These are phyloP conservation scores for Podabrus alpinus DNA, from an alignment of 2,888 invertebrate species.

Conservation along the genomic window DNA sequence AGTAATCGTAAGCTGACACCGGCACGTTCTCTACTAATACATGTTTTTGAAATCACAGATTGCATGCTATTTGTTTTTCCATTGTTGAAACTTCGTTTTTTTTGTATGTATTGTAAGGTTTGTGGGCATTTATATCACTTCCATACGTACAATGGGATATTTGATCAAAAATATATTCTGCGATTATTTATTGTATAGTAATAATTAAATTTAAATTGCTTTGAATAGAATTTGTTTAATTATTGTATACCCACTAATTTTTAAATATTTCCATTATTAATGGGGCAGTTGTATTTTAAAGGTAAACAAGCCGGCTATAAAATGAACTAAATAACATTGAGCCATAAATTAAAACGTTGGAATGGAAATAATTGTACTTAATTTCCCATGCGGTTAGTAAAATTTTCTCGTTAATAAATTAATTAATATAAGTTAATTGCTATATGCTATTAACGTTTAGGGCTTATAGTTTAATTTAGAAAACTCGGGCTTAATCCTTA, in stretches of 20 bases:
- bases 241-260: neutral
- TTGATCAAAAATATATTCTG: neutral
- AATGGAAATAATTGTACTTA: slow-evolving; percentile 12
- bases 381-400: slow-evolving; percentile 33
- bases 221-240: too few relatives aligned
- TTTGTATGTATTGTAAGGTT: neutral
- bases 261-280: neutral
- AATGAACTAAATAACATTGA: neutral
- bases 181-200: neutral
- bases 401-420: slow-evolving; percentile 28
- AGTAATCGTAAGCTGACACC: neutral
- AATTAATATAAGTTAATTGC: slow-evolving; percentile 33
- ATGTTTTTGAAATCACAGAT: neutral
- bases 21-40: neutral
- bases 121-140: neutral
- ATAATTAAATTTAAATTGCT: too few relatives aligned
- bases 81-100: neutral
- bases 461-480: neutral
- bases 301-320: neutral
- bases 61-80: neutral
- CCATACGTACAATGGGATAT: neutral
- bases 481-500: neutral
- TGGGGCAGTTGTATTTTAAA: neutral
- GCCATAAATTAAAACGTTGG: slow-evolving; percentile 10
- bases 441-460: slow-evolving; percentile 9